Percentiles rank a stretch among this genome's conserved stretches.
These are phyloP conservation scores for Chaetura pelagica DNA, from an alignment of 2,113 vertebrate species.

Conservation along the genomic window DNA sequence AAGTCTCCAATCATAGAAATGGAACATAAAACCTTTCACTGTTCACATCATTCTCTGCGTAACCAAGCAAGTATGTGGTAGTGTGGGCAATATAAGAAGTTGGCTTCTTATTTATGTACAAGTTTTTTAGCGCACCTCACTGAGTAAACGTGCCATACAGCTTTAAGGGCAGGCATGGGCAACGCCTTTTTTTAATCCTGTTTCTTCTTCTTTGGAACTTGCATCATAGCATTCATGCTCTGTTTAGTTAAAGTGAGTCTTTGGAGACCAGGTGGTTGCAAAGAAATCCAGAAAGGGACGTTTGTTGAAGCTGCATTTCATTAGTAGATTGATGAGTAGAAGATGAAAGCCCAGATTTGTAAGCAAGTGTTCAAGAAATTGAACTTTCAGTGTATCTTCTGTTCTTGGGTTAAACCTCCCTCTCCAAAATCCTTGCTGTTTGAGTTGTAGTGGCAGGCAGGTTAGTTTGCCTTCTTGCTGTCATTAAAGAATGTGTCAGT, in stretches of 20 bases:
- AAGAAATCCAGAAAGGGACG: background rate
- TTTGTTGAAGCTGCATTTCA: background rate
- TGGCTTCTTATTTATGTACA: background rate
- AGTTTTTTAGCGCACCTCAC: background rate
- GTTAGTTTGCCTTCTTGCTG: background rate
- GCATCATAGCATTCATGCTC: background rate
- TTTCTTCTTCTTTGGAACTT: background rate
- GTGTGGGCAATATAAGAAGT: background rate
- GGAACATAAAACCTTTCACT: conserved; percentile 62
- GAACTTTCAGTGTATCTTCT: background rate
- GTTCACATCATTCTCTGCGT: conserved; percentile 5
- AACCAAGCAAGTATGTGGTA: conserved; percentile 10
- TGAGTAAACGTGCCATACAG: background rate
- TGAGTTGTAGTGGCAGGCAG: background rate
- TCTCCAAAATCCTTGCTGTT: background rate
- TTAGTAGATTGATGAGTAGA: background rate
- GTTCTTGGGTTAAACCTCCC: background rate
- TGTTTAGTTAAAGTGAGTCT: background rate
- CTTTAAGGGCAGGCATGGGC: background rate
- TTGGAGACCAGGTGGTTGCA: background rate
- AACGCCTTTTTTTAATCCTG: background rate
- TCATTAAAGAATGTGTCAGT: background rate
- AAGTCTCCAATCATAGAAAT: conserved; percentile 58
- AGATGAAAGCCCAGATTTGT: background rate
- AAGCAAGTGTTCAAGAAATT: background rate